Conservation (phyloP, 2,888 invertebrate species). For the Hypolimnas misippus region DNA sequence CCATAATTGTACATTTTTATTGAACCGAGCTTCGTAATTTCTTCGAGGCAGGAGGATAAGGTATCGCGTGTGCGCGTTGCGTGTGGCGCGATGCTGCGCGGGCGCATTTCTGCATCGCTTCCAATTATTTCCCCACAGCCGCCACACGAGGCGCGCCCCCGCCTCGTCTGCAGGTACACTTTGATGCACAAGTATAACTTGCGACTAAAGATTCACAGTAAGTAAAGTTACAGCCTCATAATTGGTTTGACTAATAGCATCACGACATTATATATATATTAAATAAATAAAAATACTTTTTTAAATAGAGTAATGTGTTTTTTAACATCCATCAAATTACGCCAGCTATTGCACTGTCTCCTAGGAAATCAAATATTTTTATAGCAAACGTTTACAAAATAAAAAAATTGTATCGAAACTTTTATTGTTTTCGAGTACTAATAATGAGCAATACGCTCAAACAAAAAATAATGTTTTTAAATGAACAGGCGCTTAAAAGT, state of each 20-base stretch:
- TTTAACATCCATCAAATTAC: too few relatives aligned
- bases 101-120: conserved; percentile 4
- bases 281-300: too few relatives aligned
- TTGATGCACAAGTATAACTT: background rate
- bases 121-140: conserved; percentile 9
- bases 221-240: background rate
- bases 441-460: background rate
- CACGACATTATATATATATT: too few relatives aligned
- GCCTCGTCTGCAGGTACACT: background rate
- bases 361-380: too few relatives aligned
- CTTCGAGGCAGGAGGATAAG: background rate
- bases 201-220: background rate
- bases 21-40: background rate
- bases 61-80: conserved; percentile 19
- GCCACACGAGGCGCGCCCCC: conserved; percentile 1
- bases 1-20: background rate
- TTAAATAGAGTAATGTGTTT: too few relatives aligned
- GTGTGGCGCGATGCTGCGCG: conserved; percentile 14
- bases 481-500: background rate
- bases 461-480: background rate
- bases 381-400: too few relatives aligned
- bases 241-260: background rate
- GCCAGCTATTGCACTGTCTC: too few relatives aligned
- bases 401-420: too few relatives aligned
- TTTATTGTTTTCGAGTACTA: background rate